Conservation (phyloP, 2,113 vertebrate genomes). For the Aspiorhynchus laticeps region DNA sequence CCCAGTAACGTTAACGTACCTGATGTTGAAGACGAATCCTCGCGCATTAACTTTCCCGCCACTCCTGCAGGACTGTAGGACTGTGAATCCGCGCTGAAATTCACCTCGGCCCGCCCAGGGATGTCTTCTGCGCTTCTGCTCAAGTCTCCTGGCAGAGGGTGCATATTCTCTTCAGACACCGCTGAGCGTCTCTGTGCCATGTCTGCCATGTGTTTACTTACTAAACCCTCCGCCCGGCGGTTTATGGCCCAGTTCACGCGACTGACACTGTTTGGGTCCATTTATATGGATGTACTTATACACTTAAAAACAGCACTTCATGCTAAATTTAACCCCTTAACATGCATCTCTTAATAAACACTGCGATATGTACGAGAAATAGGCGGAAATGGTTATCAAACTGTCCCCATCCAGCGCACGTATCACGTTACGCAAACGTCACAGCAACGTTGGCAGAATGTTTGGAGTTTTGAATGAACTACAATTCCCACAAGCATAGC, state of each 20-base stretch:
- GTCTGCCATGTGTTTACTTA: constrained; percentile 68
- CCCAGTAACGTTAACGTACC: not conserved
- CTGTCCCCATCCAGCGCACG: constrained; percentile 37
- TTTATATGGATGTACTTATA: constrained; percentile 7
- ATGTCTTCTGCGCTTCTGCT: constrained; percentile 52
- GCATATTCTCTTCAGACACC: constrained; percentile 61
- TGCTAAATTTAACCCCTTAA: not conserved
- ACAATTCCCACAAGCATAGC: constrained; percentile 59
- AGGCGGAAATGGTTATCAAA: constrained; percentile 62
- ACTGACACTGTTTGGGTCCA: constrained; percentile 57
- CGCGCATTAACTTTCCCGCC: constrained; percentile 55
- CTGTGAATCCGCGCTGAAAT: constrained; percentile 50
- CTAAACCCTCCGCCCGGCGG: constrained; percentile 61
- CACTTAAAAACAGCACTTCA: not conserved
- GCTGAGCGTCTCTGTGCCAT: constrained; percentile 63
- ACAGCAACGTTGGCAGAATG: constrained; percentile 64
- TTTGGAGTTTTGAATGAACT: constrained; percentile 53
- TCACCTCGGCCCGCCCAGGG: constrained; percentile 40
- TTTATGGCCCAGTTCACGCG: constrained; percentile 56
- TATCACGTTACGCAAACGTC: constrained; percentile 68
- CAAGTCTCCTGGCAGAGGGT: constrained; percentile 56
- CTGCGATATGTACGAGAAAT: constrained; percentile 36
- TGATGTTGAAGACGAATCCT: constrained; percentile 48
- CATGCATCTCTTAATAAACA: constrained; percentile 43
- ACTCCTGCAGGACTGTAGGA: constrained; percentile 41